Percentiles rank a stretch among this genome's conserved stretches.
Evolutionary conservation across 2,797 vertebrate genomes (phyloP).

Genomic region (Dendrocincla fuliginosa): DNA sequence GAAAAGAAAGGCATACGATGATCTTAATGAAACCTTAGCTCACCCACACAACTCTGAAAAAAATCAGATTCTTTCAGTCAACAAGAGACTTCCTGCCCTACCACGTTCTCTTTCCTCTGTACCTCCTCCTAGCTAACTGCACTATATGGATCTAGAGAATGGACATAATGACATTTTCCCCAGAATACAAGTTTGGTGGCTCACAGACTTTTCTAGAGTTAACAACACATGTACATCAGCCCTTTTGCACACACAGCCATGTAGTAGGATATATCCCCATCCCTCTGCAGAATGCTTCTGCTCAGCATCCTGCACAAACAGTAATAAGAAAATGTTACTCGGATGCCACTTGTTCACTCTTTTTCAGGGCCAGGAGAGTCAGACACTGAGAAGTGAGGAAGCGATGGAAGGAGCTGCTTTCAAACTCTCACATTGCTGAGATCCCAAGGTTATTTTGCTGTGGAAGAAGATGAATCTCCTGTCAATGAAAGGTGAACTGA

Average conservation of each 20-base stretch:
- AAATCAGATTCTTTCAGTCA: neutral
- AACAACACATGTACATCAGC: neutral
- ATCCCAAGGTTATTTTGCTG: neutral
- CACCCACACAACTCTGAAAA: neutral
- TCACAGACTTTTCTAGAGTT: neutral
- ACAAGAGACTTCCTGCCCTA: neutral
- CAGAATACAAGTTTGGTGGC: neutral
- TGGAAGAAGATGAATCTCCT: neutral
- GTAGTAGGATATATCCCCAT: neutral
- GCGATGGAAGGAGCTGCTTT: neutral
- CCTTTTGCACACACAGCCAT: neutral
- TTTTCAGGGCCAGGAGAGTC: neutral
- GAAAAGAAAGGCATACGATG: neutral
- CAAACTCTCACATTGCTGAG: neutral
- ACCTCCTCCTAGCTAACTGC: neutral
- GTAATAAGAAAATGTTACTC: neutral
- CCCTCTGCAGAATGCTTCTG: neutral
- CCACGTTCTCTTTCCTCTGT: neutral
- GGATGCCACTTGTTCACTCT: neutral
- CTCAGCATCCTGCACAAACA: neutral
- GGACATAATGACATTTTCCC: neutral
- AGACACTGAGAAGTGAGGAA: neutral
- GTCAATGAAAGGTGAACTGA: neutral
- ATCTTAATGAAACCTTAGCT: neutral
- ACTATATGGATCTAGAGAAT: neutral